A percentile compares a stretch with the other conserved stretches of the same genome.
phyloP scores from a whole-genome alignment of 2,113 vertebrate species.

The Mastomys coucha region DNA sequence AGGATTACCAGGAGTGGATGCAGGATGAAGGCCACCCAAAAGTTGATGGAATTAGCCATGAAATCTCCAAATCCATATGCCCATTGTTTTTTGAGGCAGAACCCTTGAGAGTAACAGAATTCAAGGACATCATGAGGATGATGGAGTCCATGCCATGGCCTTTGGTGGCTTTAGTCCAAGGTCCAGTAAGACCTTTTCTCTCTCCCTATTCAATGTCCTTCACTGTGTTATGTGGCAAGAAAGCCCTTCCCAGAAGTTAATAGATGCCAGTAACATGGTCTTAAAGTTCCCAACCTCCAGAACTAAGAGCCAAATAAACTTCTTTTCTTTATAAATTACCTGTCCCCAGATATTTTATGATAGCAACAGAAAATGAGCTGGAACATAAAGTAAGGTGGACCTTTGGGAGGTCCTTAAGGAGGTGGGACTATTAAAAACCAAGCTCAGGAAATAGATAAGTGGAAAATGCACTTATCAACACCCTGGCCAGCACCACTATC shows the following conservation, averaged over 20 bases:
- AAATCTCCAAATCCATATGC: background rate
- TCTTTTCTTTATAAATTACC: background rate
- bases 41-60: background rate
- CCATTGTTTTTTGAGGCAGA: background rate
- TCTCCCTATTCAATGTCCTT: background rate
- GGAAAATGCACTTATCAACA: background rate
- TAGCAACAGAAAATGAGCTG: background rate
- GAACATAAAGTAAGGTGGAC: background rate
- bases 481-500: too few species aligned
- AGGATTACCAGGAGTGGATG: too few species aligned
- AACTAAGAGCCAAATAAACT: background rate
- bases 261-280: background rate
- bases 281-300: background rate
- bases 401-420: background rate
- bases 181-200: background rate
- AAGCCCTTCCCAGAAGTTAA: background rate
- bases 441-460: background rate
- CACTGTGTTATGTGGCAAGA: background rate
- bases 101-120: background rate
- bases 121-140: background rate
- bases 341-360: background rate
- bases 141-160: background rate
- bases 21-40: background rate
- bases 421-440: background rate
- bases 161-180: background rate